phyloP scores from a whole-genome alignment of 1,140 invertebrate genomes.

The Plodia interpunctella region DNA sequence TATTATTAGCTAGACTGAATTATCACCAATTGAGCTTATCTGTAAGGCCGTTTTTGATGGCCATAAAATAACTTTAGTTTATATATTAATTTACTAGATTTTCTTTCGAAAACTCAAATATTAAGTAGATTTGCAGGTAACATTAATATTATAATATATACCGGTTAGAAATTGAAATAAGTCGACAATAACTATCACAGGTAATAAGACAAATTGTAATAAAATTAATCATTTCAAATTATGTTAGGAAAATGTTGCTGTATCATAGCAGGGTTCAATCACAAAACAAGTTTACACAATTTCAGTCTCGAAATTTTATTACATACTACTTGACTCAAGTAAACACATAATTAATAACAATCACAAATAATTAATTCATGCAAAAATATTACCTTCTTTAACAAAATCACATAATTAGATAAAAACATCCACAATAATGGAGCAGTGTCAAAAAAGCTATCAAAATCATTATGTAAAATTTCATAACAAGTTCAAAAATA shows the following conservation, averaged over 20 bases:
- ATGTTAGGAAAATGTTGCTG: no score
- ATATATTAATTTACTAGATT: no score
- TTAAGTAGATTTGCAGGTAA: no score
- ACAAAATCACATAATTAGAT: constrained; percentile 37
- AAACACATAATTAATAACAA: constrained; percentile 37
- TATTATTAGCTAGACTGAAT: not conserved
- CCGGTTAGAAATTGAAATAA: no score
- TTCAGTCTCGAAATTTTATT: constrained; percentile 52
- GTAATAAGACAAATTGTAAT: no score
- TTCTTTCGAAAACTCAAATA: no score
- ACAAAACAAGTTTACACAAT: constrained; percentile 13
- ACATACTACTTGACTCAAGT: constrained; percentile 47
- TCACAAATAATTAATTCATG: constrained; percentile 46
- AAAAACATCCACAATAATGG: constrained; percentile 53
- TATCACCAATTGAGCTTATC: not conserved
- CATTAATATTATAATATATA: no score
- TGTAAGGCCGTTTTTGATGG: not conserved
- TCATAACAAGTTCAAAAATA: constrained; percentile 28
- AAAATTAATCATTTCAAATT: no score
- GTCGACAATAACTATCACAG: no score
- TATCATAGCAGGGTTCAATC: not conserved
- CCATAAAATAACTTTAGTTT: no score
- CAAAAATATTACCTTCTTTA: constrained; percentile 27
- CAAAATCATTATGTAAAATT: constrained; percentile 46
- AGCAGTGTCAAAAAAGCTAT: constrained; percentile 32